Evolutionary conservation across 2,888 invertebrate species (phyloP).

Genomic region (Campoplex nolae): DNA sequence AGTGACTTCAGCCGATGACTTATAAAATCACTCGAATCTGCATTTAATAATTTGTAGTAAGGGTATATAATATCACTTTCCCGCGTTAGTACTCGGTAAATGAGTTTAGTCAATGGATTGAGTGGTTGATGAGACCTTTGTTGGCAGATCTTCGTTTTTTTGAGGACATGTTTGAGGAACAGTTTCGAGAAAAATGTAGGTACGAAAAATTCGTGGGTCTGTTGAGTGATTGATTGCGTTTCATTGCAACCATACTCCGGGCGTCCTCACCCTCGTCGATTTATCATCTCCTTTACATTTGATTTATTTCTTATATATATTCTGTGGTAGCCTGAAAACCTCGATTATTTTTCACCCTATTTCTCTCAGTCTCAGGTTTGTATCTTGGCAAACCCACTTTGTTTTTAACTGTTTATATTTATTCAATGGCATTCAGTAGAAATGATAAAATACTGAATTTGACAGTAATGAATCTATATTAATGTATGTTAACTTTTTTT

Average conservation of each 20-base stretch:
- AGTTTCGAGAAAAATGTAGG: slow-evolving; percentile 62
- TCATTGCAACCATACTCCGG: slow-evolving; percentile 71
- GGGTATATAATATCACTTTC: background rate
- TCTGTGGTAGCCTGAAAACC: slow-evolving; percentile 41
- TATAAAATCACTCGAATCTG: background rate
- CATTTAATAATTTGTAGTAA: background rate
- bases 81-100: background rate
- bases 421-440: background rate
- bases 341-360: slow-evolving; percentile 25
- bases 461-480: background rate
- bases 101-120: background rate
- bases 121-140: background rate
- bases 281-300: slow-evolving; percentile 70
- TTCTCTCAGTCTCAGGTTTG: slow-evolving; percentile 46
- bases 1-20: background rate
- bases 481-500: slow-evolving; percentile 42
- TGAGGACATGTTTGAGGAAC: slow-evolving; percentile 69
- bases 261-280: slow-evolving; percentile 52
- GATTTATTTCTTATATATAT: slow-evolving; percentile 69
- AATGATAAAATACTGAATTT: background rate
- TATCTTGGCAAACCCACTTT: background rate
- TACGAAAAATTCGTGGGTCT: slow-evolving; percentile 58
- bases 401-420: background rate
- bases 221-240: slow-evolving; percentile 79
- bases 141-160: slow-evolving; percentile 13